Evolutionary conservation across 2,113 vertebrate genomes (phyloP).

Genomic region (Eptesicus fuscus): DNA sequence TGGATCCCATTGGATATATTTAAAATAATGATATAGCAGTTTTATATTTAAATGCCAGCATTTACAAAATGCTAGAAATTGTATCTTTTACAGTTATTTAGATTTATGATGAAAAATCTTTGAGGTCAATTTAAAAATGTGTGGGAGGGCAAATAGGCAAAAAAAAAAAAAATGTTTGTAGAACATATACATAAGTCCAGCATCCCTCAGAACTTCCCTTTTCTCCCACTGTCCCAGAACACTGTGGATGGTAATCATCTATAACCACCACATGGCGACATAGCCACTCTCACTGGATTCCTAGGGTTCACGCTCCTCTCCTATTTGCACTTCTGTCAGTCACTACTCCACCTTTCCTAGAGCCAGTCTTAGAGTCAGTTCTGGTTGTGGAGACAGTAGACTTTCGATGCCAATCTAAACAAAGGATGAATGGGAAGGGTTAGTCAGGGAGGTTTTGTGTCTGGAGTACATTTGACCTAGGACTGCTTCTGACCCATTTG

Average conservation of each 20-base stretch:
- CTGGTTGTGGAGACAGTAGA: neutral
- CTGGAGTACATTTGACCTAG: neutral
- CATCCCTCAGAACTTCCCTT: neutral
- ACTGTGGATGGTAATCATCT: neutral
- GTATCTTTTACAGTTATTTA: neutral
- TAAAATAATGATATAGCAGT: neutral
- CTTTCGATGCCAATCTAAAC: neutral
- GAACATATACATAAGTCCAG: neutral
- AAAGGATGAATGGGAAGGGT: neutral
- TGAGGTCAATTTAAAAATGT: neutral
- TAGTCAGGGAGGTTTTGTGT: neutral
- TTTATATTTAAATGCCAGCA: neutral
- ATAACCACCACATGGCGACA: too few relatives aligned
- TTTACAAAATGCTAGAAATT: neutral
- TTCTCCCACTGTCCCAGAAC: neutral
- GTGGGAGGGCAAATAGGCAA: neutral
- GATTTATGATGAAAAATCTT: neutral
- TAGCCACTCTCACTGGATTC: neutral
- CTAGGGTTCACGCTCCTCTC: neutral
- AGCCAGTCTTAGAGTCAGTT: neutral
- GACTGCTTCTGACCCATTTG: neutral
- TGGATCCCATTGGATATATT: neutral
- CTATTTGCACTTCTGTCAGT: neutral
- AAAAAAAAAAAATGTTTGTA: neutral
- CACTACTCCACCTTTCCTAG: neutral